Base-by-base conservation (phyloP, 2,888 invertebrate species). In the Orthonevra nobilis region DNA sequence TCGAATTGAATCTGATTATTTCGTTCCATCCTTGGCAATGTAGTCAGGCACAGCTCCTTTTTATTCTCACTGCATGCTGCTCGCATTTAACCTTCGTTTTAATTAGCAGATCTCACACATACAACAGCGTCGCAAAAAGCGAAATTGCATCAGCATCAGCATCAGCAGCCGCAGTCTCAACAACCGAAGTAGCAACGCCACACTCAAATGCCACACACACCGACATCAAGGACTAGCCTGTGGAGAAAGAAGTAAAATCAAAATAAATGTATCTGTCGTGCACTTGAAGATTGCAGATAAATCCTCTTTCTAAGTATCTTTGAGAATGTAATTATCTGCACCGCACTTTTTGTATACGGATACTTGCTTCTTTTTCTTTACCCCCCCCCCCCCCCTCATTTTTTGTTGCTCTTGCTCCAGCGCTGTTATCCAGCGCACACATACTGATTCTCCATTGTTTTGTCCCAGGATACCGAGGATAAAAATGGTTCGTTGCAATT, bases 271-370 rank as follows among this genome's bases (percentile, higher is more conserved):
- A 79, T 73, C 73, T 72, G 68, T 73, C 61, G 61, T 79, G 68
- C 73, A 79, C 73, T 79, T 79, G 79, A 79, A 79, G 79, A 79
- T 79, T 79, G 73, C 79, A 79, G 73, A 79, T 79, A 79, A 79
- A 79, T 79, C 79, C 73, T 56, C 42, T n/a, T 52, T 61, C 72
- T 68, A 79, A 73, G 73, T 79, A 73, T 73, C 79, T 73, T 79
- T 79, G 79, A 73, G 73, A 79, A 79, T 79, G 79, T 79, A 79
- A 79, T 79, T 79, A 79, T 79, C 79, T 79, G 79, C 61, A 73
- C 68, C 60, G 50, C 50, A 56, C 10, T 66, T 54, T 64, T 52
- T 36, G 20, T 36, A 9, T 3, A n/a, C n/a, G n/a, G n/a, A n/a
- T n/a, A n/a, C n/a, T n/a, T n/a, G n/a, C n/a, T n/a, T n/a, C n/a